A percentile compares a stretch with the other conserved stretches of the same genome.
Evolutionary conservation across 2,888 invertebrate species (phyloP).

Genomic region (Drosophila nr. perissopoda): DNA sequence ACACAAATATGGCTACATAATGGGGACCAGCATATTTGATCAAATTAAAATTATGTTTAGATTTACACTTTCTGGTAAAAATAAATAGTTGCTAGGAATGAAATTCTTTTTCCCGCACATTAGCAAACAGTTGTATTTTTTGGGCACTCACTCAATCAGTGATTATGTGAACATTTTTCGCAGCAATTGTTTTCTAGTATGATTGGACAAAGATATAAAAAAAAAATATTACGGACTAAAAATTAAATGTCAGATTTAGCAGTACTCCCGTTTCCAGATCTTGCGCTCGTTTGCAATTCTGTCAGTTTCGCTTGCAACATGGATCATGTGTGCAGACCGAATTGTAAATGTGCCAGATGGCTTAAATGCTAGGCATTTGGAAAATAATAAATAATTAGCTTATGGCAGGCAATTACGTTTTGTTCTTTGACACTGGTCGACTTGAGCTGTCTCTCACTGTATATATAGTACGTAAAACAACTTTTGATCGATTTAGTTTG

Average conservation of each 20-base stretch:
- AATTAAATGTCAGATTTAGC: background rate
- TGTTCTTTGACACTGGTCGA: too few relatives aligned
- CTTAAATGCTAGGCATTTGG: slow-evolving; percentile 2
- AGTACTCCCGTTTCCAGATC: background rate
- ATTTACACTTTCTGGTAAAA: background rate
- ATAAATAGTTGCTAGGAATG: background rate
- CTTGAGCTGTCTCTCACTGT: too few relatives aligned
- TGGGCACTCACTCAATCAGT: background rate
- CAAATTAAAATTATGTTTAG: background rate
- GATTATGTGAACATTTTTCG: background rate
- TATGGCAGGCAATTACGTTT: too few relatives aligned
- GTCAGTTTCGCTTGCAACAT: background rate
- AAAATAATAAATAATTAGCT: too few relatives aligned
- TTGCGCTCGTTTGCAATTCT: too few relatives aligned
- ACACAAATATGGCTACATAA: background rate
- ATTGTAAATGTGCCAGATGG: slow-evolving; percentile 1
- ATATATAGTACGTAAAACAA: slow-evolving; percentile 42
- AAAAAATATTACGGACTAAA: background rate
- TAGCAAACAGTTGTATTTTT: background rate
- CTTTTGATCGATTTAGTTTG: slow-evolving; percentile 21
- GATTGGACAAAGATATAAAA: too few relatives aligned
- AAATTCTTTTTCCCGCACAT: background rate
- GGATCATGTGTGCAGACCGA: background rate
- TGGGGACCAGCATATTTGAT: background rate
- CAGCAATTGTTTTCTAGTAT: background rate